Conservation (phyloP, 2,888 invertebrate species). For the Baccha elongata region DNA sequence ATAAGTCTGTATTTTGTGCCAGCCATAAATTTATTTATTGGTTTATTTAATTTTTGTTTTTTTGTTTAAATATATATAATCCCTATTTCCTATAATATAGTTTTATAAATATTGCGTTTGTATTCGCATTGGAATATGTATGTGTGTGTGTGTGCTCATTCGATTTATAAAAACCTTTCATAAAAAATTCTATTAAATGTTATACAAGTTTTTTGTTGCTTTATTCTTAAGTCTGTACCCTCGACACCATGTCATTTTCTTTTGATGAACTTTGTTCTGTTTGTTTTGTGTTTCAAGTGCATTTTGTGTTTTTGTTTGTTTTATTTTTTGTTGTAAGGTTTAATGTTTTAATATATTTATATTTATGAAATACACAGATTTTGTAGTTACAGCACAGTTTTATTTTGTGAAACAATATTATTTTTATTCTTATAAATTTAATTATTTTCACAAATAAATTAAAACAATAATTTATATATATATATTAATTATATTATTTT, state of each 20-base stretch:
- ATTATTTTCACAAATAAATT: slow-evolving; percentile 29
- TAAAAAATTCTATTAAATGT: slow-evolving; percentile 64
- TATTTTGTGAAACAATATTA: slow-evolving; percentile 50
- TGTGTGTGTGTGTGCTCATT: slow-evolving; percentile 65
- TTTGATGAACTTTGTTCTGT: slow-evolving; percentile 23
- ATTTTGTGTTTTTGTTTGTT: slow-evolving; percentile 27
- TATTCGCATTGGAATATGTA: slow-evolving; percentile 69
- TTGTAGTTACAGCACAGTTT: slow-evolving; percentile 63
- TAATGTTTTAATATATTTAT: slow-evolving; percentile 24
- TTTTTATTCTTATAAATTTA: slow-evolving; percentile 48
- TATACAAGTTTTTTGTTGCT: slow-evolving; percentile 35
- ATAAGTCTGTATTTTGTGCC: slow-evolving; percentile 69
- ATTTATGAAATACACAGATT: slow-evolving; percentile 66
- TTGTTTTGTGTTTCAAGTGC: slow-evolving; percentile 48
- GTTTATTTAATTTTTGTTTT: slow-evolving; percentile 41
- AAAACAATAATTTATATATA: slow-evolving; percentile 53
- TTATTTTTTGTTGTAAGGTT: slow-evolving; percentile 1
- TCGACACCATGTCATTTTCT: slow-evolving; percentile 39
- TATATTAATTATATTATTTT: slow-evolving; percentile 23
- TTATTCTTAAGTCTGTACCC: slow-evolving; percentile 61
- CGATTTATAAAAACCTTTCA: slow-evolving; percentile 65
- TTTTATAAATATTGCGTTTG: slow-evolving; percentile 71
- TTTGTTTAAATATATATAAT: slow-evolving; percentile 14
- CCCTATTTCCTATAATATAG: slow-evolving; percentile 50
- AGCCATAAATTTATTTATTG: slow-evolving; percentile 58